Base-by-base conservation (phyloP, 2,888 invertebrate species). In the Timandra comae region DNA sequence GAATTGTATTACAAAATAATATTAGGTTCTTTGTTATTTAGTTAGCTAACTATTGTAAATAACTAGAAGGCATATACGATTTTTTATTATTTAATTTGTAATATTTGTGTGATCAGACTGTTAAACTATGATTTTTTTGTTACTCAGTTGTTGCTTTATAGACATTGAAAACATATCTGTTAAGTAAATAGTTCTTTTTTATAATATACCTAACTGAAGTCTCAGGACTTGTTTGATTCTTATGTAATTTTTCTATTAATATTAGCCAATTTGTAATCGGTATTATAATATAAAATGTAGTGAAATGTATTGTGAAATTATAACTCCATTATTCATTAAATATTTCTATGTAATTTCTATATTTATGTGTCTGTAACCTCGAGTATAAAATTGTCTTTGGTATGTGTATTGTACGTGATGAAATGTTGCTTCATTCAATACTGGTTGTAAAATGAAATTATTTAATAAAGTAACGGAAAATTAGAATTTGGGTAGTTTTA, bases 31-130 rank as follows among this genome's bases (percentile, higher is more conserved):
- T 82, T 85, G 85, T 85, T 85, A 84, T 84, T 84, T 85, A 85
- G 84, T 85, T 84, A 82, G 79, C 73, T 84, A 84, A 85, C 82
- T 70, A 72, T 71, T 85, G 84, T 85, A 85, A 79, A 85, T 85
- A 85, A 78, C 71, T 84, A 82, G 79, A 81, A 70, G 66, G 67
- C 78, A 74, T 76, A 76, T 78, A 47, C 40, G 42, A 46, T 49
- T 55, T 76, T 76, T 78, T 78, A 74, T 75, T 75, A 81, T 84
- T 84, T 84, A 84, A 82, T 82, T 81, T 81, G 78, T 82, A 82
- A 84, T 79, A 74, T 70, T 79, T 65, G 84, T 81, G 84, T 84
- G 81, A 80, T 81, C 81, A 84, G 80, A 82, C 82, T 85, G 84
- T 84, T 85, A 80, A 56, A 65, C 63, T 81, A 82, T 84, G 80